Conservation (phyloP, 2,888 invertebrate genomes). For the Hemistola chrysoprasaria region DNA sequence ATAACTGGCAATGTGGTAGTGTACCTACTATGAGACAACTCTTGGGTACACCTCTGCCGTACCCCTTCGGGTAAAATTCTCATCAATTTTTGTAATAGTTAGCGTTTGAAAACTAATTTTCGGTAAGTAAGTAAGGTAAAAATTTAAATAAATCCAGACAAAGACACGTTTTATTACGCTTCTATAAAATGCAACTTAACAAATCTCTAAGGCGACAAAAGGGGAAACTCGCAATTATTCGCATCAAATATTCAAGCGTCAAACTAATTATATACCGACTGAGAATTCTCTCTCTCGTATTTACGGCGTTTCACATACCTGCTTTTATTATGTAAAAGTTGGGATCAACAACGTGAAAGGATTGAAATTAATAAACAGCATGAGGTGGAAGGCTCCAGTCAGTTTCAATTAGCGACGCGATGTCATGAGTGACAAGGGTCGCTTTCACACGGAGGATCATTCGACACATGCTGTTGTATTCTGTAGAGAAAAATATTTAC, state of each 20-base stretch:
- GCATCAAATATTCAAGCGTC: conserved; percentile 15
- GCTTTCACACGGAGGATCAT: conserved; percentile 29
- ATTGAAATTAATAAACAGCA: conserved; percentile 27
- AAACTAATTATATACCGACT: conserved; percentile 17
- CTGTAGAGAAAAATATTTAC: not conserved
- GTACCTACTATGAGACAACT: too few relatives aligned
- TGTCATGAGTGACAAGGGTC: conserved; percentile 47
- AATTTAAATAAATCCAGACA: conserved; percentile 2
- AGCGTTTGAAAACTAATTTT: too few relatives aligned
- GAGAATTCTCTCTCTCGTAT: conserved; percentile 8
- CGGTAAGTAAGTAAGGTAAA: not conserved
- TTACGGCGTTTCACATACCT: conserved; percentile 10
- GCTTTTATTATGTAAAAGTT: conserved; percentile 23
- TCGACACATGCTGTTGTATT: conserved; percentile 21
- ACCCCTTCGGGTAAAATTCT: too few relatives aligned
- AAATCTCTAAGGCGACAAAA: conserved; percentile 13
- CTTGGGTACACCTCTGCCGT: too few relatives aligned
- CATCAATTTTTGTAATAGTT: too few relatives aligned
- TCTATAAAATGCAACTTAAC: too few relatives aligned
- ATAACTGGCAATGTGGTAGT: conserved; percentile 3
- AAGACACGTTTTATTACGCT: too few relatives aligned
- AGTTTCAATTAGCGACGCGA: conserved; percentile 43
- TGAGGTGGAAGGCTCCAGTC: conserved; percentile 32
- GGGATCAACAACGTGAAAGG: conserved; percentile 20
- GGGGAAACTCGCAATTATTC: conserved; percentile 15